phyloP scores from a whole-genome alignment of 2,888 invertebrate genomes.

The Elmis aenea region DNA sequence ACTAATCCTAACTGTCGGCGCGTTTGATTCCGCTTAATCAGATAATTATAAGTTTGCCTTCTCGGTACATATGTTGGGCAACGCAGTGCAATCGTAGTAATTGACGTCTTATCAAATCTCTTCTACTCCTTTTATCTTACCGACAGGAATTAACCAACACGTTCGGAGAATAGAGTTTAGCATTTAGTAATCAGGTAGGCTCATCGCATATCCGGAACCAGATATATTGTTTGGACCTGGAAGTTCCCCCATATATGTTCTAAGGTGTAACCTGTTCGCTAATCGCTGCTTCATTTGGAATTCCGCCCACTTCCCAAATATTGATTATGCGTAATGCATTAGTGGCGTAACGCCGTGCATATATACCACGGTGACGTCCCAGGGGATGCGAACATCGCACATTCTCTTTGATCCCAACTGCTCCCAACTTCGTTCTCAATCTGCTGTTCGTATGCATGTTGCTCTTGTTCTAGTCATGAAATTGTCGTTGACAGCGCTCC shows the following conservation, averaged over 20 bases:
- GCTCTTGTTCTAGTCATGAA: too few relatives aligned
- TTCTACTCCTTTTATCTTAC: conserved; percentile 30
- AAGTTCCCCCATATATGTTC: conserved; percentile 8
- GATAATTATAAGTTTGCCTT: conserved; percentile 42
- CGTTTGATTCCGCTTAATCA: conserved; percentile 39
- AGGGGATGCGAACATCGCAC: conserved; percentile 19
- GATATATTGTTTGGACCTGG: conserved; percentile 6
- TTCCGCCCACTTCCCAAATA: conserved; percentile 13
- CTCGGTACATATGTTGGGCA: conserved; percentile 38
- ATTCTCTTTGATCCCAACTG: conserved; percentile 28
- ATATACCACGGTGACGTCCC: conserved; percentile 17
- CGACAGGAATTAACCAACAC: too few relatives aligned
- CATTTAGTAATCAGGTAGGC: conserved; percentile 6
- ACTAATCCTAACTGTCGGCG: conserved; percentile 37
- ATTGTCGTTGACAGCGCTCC: too few relatives aligned
- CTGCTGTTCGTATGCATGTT: too few relatives aligned
- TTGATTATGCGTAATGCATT: conserved; percentile 20
- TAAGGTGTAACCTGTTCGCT: conserved; percentile 11
- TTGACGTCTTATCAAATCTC: conserved; percentile 40
- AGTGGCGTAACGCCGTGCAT: conserved; percentile 15
- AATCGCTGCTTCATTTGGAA: too few relatives aligned
- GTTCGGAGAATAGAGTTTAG: conserved; percentile 6
- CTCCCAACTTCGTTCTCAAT: conserved; percentile 13
- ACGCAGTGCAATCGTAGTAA: conserved; percentile 35
- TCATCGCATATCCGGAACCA: conserved; percentile 6